Evolutionary conservation across 2,888 invertebrate genomes (phyloP), one percentile per base, ranked within the genome.

Genomic region (Apotomis betuletana): DNA sequence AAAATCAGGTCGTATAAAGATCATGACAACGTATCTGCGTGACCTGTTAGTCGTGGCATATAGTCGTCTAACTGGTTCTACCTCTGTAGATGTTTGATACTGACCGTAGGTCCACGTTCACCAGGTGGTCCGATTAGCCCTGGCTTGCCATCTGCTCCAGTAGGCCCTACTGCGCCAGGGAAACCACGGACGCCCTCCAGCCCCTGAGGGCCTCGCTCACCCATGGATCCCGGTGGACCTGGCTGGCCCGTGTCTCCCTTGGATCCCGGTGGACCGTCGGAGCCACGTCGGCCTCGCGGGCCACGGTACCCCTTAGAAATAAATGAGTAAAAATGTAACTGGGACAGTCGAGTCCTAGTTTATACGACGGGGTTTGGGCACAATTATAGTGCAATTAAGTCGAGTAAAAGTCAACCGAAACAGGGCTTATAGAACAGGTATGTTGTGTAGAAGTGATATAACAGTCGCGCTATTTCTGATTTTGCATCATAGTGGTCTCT

Each of bases 201-300:
- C 0, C 97, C 97, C 78, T 96, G 95, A 0, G 94, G 93, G 0
- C 96, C 97, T 68, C 94, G 91, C 86, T 96, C 96, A 1, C 96
- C 97, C 76, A 94, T 94, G 0, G 95, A 88, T 0, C 97, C 97
- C 0, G 96, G 94, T 5, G 96, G 94, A 0, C 97, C 97, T 0
- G 96, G 96, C 83, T 96, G 96, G 0, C 97, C 97, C 0, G 96
- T 96, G 80, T 96, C 96, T 0, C 97, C 97, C 91, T 97, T 97
- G 0, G 96, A 94, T 0, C 97, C 97, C 4, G 95, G 93, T 4
- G 93, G 90, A 0, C 97, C 97, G 82, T 96, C 96, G 46, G 95
- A 94, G n/a, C 97, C 97, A 77, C 96, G 92, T 54, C 96, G 94
- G 0, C 97, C 97, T 74, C 97, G 91, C 2, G 96, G 94, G 3